Conservation (phyloP, 2,888 invertebrate species). For the Elysia crispata region DNA sequence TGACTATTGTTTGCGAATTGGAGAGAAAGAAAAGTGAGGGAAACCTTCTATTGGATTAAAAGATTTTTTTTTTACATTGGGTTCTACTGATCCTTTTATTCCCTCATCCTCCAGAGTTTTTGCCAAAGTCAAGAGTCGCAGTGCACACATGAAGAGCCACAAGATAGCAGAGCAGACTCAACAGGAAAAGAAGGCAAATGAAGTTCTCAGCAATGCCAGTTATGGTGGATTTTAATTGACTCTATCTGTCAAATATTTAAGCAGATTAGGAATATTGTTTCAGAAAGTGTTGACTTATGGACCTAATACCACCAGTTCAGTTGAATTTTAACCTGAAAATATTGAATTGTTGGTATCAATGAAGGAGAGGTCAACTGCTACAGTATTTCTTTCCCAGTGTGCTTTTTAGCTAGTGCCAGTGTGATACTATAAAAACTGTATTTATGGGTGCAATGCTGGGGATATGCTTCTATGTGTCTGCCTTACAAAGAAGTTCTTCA, state of each 20-base stretch:
- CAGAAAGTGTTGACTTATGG: background rate
- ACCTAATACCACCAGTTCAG: background rate
- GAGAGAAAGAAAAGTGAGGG: background rate
- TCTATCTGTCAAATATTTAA: slow-evolving; percentile 6
- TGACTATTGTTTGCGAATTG: no score
- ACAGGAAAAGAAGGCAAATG: slow-evolving; percentile 43
- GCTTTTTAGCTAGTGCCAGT: no score
- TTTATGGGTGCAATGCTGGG: no score
- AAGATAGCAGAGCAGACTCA: slow-evolving; percentile 58
- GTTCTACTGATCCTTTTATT: background rate
- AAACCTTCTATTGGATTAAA: background rate
- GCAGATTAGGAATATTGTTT: background rate
- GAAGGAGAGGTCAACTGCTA: no score
- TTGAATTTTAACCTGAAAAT: no score
- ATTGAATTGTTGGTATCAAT: no score
- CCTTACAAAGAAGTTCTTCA: no score
- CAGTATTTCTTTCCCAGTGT: no score
- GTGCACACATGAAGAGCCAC: slow-evolving; percentile 99
- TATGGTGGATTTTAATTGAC: slow-evolving; percentile 7
- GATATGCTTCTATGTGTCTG: no score
- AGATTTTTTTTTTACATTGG: background rate
- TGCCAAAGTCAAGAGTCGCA: slow-evolving; percentile 98
- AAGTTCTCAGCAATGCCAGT: background rate
- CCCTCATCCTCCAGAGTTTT: slow-evolving; percentile 87
- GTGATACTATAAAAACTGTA: no score